A percentile compares a stretch with the other conserved stretches of the same genome.
phyloP scores from a whole-genome alignment of 2,888 invertebrate species.

The Habroteleia sp. region DNA sequence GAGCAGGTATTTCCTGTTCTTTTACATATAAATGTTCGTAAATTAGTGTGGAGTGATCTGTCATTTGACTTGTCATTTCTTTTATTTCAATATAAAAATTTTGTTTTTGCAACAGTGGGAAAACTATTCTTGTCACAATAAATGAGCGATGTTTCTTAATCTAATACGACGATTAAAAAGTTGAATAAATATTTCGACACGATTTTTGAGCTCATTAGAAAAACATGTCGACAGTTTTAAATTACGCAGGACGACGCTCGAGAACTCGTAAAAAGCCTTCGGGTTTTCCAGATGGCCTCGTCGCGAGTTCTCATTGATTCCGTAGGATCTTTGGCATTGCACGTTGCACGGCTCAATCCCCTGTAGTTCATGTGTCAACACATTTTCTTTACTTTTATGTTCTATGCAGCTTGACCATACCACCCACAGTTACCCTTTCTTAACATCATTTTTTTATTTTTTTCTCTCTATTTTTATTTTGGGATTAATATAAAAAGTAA shows the following conservation, averaged over 20 bases:
- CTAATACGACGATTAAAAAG: constrained; percentile 32
- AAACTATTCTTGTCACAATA: constrained; percentile 18
- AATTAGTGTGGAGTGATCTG: too few relatives aligned
- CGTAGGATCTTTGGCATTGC: constrained; percentile 41
- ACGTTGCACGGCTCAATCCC: constrained; percentile 49
- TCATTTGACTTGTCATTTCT: too few relatives aligned
- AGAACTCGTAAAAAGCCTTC: constrained; percentile 75
- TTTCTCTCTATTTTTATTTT: background rate
- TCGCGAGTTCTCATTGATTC: constrained; percentile 58
- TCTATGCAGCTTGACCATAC: constrained; percentile 57
- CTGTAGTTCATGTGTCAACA: constrained; percentile 67
- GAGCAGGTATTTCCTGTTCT: too few relatives aligned
- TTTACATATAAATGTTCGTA: too few relatives aligned
- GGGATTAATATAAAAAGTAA: too few relatives aligned
- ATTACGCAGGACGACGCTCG: constrained; percentile 73
- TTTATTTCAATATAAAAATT: too few relatives aligned
- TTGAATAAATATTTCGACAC: constrained; percentile 47
- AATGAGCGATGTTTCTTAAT: background rate
- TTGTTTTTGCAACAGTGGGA: constrained; percentile 1
- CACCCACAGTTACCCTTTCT: constrained; percentile 67
- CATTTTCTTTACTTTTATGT: constrained; percentile 63
- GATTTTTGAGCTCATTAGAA: constrained; percentile 53
- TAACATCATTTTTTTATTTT: too few relatives aligned
- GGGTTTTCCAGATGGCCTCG: constrained; percentile 77
- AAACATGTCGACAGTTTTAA: constrained; percentile 69